Evolutionary conservation across 2,797 vertebrate genomes (phyloP).

Genomic region (Florisuga fusca): DNA sequence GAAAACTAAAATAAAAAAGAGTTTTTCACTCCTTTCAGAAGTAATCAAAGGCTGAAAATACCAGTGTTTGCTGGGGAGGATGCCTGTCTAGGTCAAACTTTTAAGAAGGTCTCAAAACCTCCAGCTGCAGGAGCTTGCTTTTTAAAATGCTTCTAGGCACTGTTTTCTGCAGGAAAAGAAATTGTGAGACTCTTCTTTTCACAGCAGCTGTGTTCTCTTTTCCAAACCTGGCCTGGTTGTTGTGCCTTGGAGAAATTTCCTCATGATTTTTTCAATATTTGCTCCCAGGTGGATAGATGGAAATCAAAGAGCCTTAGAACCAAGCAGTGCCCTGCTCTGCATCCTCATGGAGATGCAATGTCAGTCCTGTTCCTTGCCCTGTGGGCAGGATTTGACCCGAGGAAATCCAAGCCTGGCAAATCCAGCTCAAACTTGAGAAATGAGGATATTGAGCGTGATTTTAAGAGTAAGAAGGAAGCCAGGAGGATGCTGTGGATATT

Average conservation of each 20-base stretch:
- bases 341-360: not conserved
- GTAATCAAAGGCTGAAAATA: not conserved
- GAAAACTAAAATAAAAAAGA: not conserved
- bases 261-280: not conserved
- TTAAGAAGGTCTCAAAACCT: not conserved
- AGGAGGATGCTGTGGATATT: not conserved
- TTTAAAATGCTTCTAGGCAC: not conserved
- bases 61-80: not conserved
- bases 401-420: not conserved
- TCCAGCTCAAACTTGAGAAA: not conserved
- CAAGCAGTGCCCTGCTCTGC: not conserved
- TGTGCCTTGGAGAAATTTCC: not conserved
- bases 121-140: not conserved
- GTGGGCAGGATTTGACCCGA: not conserved
- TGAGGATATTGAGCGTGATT: not conserved
- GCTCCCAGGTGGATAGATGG: not conserved
- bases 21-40: not conserved
- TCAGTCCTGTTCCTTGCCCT: not conserved
- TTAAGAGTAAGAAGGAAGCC: not conserved
- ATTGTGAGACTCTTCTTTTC: not conserved
- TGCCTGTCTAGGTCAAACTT: not conserved
- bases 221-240: not conserved
- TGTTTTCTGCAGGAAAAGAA: not conserved
- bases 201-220: not conserved
- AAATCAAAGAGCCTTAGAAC: not conserved